Conservation (phyloP, 1,140 invertebrate species). For the Cheumatopsyche charites region DNA sequence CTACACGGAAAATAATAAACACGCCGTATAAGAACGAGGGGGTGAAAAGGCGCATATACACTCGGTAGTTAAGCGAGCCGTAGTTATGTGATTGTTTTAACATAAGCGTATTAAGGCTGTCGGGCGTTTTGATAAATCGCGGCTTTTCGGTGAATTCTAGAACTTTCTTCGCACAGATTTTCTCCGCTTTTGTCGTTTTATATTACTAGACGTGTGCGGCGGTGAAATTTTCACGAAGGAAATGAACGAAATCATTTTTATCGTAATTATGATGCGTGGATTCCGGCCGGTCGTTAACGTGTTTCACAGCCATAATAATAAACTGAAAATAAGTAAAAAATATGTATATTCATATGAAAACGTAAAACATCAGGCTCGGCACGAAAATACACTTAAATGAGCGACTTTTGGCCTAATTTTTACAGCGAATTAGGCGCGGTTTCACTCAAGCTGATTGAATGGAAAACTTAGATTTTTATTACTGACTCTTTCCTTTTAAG, state of each 20-base stretch:
- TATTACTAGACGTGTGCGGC: no score
- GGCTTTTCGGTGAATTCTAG: constrained; percentile 8
- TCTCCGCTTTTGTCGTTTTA: no score
- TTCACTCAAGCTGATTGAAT: constrained; percentile 21
- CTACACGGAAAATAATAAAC: neutral
- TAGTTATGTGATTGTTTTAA: constrained; percentile 36
- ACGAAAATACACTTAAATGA: constrained; percentile 8
- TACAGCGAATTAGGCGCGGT: constrained; percentile 13
- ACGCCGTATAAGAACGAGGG: neutral
- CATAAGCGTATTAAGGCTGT: constrained; percentile 25
- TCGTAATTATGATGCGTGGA: neutral
- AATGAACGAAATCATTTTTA: no score
- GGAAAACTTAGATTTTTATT: constrained; percentile 9
- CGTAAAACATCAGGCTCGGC: neutral
- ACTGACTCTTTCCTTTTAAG: neutral
- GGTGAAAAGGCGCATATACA: neutral
- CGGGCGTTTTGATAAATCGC: constrained; percentile 30
- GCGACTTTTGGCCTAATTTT: constrained; percentile 15
- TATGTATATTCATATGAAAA: neutral
- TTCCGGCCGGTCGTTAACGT: constrained; percentile 1
- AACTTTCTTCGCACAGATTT: constrained; percentile 16
- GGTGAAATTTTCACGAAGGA: no score
- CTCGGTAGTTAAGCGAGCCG: constrained; percentile 23
- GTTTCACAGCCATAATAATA: constrained; percentile 1
- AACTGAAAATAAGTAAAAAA: constrained; percentile 12